Evolutionary conservation across 1,140 invertebrate species (phyloP), one percentile per base, ranked within the genome.

Genomic region (Drosophila persimilis): DNA sequence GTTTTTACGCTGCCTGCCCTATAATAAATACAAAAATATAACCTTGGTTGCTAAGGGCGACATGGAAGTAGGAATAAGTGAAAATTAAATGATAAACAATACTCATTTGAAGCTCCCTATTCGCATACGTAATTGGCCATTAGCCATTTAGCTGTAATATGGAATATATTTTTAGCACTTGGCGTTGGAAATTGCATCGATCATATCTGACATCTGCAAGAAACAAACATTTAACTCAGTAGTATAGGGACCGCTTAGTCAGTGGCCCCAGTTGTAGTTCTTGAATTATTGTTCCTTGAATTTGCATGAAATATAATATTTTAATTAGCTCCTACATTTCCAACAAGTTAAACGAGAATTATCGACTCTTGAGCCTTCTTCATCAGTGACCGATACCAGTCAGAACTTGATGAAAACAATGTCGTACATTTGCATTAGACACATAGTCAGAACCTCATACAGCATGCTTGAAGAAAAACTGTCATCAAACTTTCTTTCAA

Each of bases 401-500:
- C 48, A 26, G n/a, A 51, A 26, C 7, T 29, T 31, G 47, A 17
- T n/a, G 9, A 51, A 39, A 24, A 24, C 8, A 4, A 57, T 24
- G 47, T 57, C 51, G 53, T 47, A 65, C 22, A 58, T 35, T 58
- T 50, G 53, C 59, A 63, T 70, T 70, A 11, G 35, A 57, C 69
- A 60, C 56, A 54, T 60, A 26, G 41, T 72, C 60, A 57, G 71
- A 74, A 26, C 29, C 61, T 74, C 71, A 74, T 74, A 58, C 53
- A 64, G 71, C 71, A 74, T 74, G 71, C 71, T 74, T 74, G 26
- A 53, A 53, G 70, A 73, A 44, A 69, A 52, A n/a, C 47, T 56
- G 17, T 53, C 31, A 20, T 53, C 43, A 44, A 57, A 65, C 60
- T 43, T 20, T 54, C 47, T 22, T 58, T 63, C 5, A 39, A 53